Percentiles rank a stretch among this genome's conserved stretches.
Conservation (phyloP, 1,140 invertebrate genomes). For the Mya arenaria region DNA sequence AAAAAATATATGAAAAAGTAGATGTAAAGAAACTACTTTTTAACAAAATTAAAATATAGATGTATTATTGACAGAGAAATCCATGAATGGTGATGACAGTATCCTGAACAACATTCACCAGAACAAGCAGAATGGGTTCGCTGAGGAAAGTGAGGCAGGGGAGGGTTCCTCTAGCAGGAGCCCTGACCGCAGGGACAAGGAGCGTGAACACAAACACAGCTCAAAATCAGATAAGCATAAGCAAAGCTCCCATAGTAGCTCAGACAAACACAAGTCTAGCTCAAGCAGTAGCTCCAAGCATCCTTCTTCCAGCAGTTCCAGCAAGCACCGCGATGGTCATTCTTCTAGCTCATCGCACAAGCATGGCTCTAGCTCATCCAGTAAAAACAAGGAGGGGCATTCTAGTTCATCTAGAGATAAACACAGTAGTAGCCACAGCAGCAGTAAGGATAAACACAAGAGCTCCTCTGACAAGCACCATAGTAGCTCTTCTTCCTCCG, state of each 20-base stretch:
- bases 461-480: slow-evolving; percentile 38
- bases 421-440: slow-evolving; percentile 29
- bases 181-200: slow-evolving; percentile 72
- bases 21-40: no score
- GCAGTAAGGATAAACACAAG: slow-evolving; percentile 48
- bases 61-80: no score
- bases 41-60: no score
- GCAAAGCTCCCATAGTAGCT: slow-evolving; percentile 39
- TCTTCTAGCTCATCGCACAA: slow-evolving; percentile 58
- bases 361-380: slow-evolving; percentile 54
- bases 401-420: slow-evolving; percentile 46
- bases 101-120: slow-evolving; percentile 42
- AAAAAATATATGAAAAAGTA: no score
- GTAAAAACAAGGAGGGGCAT: slow-evolving; percentile 61
- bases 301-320: slow-evolving; percentile 56
- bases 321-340: slow-evolving; percentile 82
- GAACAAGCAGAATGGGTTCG: slow-evolving; percentile 49
- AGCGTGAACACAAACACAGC: slow-evolving; percentile 82
- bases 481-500: slow-evolving; percentile 64
- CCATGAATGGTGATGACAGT: slow-evolving; percentile 55
- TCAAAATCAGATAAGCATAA: slow-evolving; percentile 78
- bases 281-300: slow-evolving; percentile 44
- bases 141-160: slow-evolving; percentile 41
- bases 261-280: slow-evolving; percentile 38
- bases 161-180: slow-evolving; percentile 44